Evolutionary conservation across 2,888 invertebrate species (phyloP).

Genomic region (Teleogryllus oceanicus): DNA sequence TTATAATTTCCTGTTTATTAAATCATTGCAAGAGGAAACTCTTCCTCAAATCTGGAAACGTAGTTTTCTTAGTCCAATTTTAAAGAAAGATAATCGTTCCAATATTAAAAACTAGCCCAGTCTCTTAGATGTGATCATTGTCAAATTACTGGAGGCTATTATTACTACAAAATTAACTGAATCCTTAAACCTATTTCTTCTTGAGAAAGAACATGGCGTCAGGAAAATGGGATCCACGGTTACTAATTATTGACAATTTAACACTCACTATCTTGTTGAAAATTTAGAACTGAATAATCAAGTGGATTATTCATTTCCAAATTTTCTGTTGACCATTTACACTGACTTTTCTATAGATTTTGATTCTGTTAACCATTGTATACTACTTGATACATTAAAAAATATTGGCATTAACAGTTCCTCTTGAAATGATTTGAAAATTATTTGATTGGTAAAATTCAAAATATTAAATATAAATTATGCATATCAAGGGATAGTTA

Average conservation of each 20-base stretch:
- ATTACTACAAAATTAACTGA: neutral
- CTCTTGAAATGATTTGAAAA: neutral
- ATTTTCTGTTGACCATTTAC: neutral
- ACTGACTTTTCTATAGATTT: neutral
- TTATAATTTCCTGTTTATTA: neutral
- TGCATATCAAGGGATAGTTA: neutral
- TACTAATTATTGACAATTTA: neutral
- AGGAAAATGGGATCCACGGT: neutral
- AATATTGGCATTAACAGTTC: neutral
- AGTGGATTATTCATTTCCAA: neutral
- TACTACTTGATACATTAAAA: neutral
- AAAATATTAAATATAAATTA: neutral
- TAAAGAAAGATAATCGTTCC: neutral
- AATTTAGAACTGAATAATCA: neutral
- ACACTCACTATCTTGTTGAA: neutral
- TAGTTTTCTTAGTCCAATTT: neutral
- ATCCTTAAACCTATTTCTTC: neutral
- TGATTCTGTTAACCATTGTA: neutral
- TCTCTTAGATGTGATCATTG: neutral
- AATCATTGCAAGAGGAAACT: neutral
- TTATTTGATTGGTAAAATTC: neutral
- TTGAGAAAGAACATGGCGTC: neutral
- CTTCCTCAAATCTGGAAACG: neutral
- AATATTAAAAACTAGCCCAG: neutral
- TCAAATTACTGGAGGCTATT: neutral